Percentiles rank a stretch among this genome's conserved stretches.
phyloP scores from a whole-genome alignment of 2,797 vertebrate genomes.

The Glossophaga mutica region DNA sequence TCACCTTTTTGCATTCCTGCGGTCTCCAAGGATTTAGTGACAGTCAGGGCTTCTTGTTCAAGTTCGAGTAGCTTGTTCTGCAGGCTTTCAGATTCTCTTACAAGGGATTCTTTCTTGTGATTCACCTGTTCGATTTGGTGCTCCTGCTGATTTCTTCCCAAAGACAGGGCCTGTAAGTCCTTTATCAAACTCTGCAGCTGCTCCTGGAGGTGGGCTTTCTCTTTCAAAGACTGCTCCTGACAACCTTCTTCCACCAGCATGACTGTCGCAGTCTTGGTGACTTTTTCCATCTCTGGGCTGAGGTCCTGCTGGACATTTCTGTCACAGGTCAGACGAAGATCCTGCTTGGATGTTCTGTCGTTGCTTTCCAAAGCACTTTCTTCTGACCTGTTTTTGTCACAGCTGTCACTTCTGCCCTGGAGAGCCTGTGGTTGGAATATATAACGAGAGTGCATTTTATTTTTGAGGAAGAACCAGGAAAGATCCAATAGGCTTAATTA shows the following conservation, averaged over 20 bases:
- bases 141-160: conserved; percentile 81
- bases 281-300: no score
- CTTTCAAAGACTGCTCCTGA: conserved; percentile 49
- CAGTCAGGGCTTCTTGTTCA: conserved; percentile 83
- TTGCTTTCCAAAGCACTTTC: neutral
- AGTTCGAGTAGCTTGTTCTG: conserved; percentile 82
- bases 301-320: neutral
- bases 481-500: neutral
- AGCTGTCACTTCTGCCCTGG: neutral
- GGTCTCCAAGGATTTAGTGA: conserved; percentile 86
- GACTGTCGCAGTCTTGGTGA: no score
- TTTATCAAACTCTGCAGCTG: conserved; percentile 82
- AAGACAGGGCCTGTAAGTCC: conserved; percentile 69
- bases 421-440: conserved; percentile 59
- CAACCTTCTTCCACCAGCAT: no score
- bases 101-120: conserved; percentile 81
- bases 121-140: conserved; percentile 80
- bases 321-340: neutral
- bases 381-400: conserved; percentile 12
- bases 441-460: conserved; percentile 12
- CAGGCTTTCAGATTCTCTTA: conserved; percentile 82
- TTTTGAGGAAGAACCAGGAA: conserved; percentile 30
- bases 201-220: conserved; percentile 81
- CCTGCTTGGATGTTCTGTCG: conserved; percentile 34
- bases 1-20: conserved; percentile 90